Base-by-base conservation (phyloP, 2,888 invertebrate genomes). In the Tubiluchus corallicola region DNA sequence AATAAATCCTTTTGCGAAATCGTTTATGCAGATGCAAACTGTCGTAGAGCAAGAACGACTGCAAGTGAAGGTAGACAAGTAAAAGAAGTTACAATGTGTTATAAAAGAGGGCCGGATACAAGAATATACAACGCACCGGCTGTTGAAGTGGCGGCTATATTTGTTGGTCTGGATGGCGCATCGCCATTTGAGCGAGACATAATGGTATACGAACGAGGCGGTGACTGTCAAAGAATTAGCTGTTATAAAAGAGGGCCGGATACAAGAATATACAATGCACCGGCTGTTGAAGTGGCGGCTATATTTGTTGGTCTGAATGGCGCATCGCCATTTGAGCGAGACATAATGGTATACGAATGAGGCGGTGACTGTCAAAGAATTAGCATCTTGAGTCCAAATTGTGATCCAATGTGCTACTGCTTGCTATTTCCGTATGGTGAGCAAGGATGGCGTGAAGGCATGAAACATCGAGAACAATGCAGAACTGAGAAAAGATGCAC, bases 21-120 rank as follows among this genome's bases (percentile, higher is more conserved):
- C 52, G 2, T 54, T 44, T 37, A 50, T 49, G 44, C 49, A 50
- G 50, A 46, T 55, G 48, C 41, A 45, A 5, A 46, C 52, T 17
- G 44, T 51, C 4, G 45, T 49, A 41, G 1, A 40, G n/a, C 47
- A 49, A 16, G 44, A 47, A 45, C 15, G n/a, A n/a, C n/a, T n/a
- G n/a, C n/a, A n/a, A n/a, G n/a, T n/a, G n/a, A n/a, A n/a, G n/a
- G n/a, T n/a, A n/a, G n/a, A n/a, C n/a, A n/a, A n/a, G n/a, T n/a
- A n/a, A n/a, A n/a, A n/a, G n/a, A n/a, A n/a, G n/a, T n/a, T n/a
- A n/a, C n/a, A n/a, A n/a, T n/a, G n/a, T n/a, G n/a, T n/a, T n/a
- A n/a, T n/a, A n/a, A n/a, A n/a, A n/a, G n/a, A n/a, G n/a, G n/a
- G n/a, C n/a, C n/a, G n/a, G n/a, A n/a, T n/a, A n/a, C n/a, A n/a